Conservation (phyloP, 1,140 invertebrate species). For the Armadillidium nasatum region DNA sequence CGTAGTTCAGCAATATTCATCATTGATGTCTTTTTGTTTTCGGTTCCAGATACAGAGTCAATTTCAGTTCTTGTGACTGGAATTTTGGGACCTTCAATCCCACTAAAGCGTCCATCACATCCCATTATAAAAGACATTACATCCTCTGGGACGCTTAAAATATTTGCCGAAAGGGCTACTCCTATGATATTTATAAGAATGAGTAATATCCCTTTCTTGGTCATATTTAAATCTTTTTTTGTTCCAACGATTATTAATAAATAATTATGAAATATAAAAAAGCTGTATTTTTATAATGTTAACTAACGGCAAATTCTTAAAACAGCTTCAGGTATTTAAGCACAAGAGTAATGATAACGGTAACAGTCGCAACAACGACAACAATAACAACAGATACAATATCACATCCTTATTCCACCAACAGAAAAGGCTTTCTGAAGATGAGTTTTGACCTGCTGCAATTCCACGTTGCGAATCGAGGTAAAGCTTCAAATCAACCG, state of each 20-base stretch:
- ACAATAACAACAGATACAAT: background rate
- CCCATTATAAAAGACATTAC: background rate
- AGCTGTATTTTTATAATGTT: no score
- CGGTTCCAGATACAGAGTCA: background rate
- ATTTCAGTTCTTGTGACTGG: background rate
- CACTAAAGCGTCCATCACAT: background rate
- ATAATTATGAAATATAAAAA: no score
- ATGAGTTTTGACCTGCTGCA: background rate
- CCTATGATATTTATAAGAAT: background rate
- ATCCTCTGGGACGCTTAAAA: conserved; percentile 1
- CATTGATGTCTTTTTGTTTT: background rate
- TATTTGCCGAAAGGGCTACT: background rate
- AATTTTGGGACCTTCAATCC: background rate
- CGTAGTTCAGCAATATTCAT: background rate
- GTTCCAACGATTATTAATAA: no score
- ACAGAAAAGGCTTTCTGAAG: background rate
- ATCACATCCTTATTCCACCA: background rate
- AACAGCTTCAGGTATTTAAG: no score
- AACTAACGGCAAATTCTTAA: no score
- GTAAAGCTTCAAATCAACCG: no score
- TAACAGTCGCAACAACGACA: background rate
- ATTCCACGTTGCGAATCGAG: no score
- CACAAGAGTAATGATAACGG: no score
- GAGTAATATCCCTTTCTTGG: no score
- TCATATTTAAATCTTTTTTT: no score